These are phyloP conservation scores for Ceyx margarethae DNA, from an alignment of 2,113 vertebrate genomes.

Conservation along the genomic window DNA sequence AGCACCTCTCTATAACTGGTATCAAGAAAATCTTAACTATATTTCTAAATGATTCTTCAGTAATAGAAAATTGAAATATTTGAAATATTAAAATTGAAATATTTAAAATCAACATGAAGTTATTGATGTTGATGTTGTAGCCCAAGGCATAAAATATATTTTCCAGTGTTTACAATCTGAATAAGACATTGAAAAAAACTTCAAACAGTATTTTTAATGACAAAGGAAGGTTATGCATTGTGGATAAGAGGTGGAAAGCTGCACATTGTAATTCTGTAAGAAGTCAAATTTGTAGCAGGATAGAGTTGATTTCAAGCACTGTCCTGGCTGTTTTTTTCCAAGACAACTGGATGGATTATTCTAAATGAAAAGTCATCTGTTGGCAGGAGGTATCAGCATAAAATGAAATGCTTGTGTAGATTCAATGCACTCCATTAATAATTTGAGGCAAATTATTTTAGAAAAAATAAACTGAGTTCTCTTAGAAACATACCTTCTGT, in stretches of 20 bases:
- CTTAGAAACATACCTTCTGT: not conserved
- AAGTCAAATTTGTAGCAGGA: not conserved
- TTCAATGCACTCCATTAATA: not conserved
- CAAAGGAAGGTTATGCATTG: not conserved
- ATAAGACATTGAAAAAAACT: not conserved
- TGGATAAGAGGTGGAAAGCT: not conserved
- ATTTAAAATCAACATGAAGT: not conserved
- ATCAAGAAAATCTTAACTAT: not conserved
- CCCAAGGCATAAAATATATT: not conserved
- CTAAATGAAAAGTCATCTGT: not conserved
- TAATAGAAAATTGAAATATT: not conserved
- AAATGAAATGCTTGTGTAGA: not conserved
- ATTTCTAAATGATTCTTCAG: not conserved
- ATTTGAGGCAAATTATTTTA: not conserved
- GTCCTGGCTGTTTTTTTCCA: not conserved
- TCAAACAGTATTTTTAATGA: slow-evolving; percentile 11
- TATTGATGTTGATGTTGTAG: not conserved
- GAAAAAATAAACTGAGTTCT: not conserved
- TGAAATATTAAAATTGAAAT: not conserved
- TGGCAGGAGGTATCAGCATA: not conserved
- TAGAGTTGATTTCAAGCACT: not conserved
- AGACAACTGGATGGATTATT: not conserved
- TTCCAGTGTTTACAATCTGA: not conserved
- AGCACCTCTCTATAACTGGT: not conserved
- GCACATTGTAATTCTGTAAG: not conserved